phyloP scores from a whole-genome alignment of 2,797 vertebrate species.

The Acridotheres tristis region DNA sequence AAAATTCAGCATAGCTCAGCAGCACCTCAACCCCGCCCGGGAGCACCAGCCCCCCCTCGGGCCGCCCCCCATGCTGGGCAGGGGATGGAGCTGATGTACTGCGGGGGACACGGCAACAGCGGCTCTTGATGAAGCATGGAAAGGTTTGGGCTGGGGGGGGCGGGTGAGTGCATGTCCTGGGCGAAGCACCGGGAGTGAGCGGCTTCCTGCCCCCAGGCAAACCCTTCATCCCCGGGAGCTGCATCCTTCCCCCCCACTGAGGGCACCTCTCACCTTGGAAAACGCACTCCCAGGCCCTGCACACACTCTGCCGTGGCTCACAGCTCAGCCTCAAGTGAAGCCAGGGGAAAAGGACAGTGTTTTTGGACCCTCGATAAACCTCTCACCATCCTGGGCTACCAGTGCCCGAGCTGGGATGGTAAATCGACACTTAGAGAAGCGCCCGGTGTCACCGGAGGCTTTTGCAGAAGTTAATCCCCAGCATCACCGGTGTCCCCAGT shows the following conservation, averaged over 20 bases:
- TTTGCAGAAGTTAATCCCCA: background rate
- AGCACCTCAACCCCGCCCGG: background rate
- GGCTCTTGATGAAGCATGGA: background rate
- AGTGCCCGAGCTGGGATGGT: background rate
- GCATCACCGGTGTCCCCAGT: background rate
- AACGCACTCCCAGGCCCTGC: background rate
- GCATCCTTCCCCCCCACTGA: background rate
- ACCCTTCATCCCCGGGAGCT: background rate
- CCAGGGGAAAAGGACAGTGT: background rate
- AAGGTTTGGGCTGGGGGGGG: background rate
- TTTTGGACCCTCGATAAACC: background rate
- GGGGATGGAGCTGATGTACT: fast-evolving
- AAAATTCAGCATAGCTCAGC: background rate
- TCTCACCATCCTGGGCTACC: background rate
- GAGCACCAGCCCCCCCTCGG: background rate
- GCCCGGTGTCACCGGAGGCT: background rate
- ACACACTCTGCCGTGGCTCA: fast-evolving
- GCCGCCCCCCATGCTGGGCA: background rate
- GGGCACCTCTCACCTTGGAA: background rate
- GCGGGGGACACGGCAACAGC: fast-evolving
- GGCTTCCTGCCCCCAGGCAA: background rate
- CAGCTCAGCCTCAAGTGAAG: background rate
- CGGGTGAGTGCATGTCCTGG: background rate
- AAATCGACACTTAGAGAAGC: background rate
- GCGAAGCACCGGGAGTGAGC: background rate